Percentiles rank a stretch among this genome's conserved stretches.
Conservation (phyloP, 2,113 vertebrate genomes). For the Phocoena sinus region DNA sequence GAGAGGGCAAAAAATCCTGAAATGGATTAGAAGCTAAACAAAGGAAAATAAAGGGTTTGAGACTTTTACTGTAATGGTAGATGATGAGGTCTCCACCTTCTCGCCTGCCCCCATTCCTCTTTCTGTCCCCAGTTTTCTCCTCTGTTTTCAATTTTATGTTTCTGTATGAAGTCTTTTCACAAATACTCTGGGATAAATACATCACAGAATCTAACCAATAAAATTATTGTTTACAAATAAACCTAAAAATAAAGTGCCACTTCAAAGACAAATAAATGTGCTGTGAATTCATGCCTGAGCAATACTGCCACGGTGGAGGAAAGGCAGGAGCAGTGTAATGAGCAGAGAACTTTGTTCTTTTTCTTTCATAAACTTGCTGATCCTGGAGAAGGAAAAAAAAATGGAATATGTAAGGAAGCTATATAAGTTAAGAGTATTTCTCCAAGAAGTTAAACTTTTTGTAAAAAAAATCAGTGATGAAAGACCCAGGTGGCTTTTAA, state of each 20-base stretch:
- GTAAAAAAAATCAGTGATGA: background rate
- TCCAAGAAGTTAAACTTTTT: background rate
- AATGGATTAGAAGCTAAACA: background rate
- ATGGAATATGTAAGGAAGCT: background rate
- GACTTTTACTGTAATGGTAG: background rate
- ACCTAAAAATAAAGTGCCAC: background rate
- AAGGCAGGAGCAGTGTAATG: constrained; percentile 90
- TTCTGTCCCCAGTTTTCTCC: background rate
- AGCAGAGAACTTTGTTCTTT: constrained; percentile 92
- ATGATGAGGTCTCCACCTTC: background rate
- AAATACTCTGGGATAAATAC: background rate
- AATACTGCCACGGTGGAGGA: constrained; percentile 87
- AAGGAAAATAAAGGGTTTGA: background rate
- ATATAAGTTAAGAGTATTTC: background rate
- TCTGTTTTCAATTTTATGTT: background rate
- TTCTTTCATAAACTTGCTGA: constrained; percentile 94
- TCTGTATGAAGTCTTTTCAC: background rate
- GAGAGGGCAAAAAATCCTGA: background rate
- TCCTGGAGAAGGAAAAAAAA: constrained; percentile 77
- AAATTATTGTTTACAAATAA: background rate
- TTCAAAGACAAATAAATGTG: background rate
- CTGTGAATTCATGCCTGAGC: constrained; percentile 80
- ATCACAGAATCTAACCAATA: background rate
- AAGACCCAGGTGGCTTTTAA: background rate
- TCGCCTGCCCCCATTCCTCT: background rate